These are phyloP conservation scores for Alexandromys fortis DNA, from an alignment of 2,113 vertebrate genomes.

Conservation along the genomic window DNA sequence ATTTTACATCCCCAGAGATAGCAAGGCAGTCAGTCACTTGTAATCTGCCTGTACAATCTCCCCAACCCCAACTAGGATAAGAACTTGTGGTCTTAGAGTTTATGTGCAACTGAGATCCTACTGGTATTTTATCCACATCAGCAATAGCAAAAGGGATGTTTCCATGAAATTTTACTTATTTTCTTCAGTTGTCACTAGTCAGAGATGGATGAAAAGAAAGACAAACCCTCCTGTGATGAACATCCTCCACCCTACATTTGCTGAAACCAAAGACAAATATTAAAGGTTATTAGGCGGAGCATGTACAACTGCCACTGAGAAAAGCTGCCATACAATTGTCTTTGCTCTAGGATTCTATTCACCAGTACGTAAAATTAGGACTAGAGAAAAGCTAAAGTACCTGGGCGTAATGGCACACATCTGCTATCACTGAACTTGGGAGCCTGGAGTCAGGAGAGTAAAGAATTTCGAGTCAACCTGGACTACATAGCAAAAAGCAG, in stretches of 20 bases:
- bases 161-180: not conserved
- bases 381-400: not conserved
- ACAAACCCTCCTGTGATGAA: not conserved
- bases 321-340: not conserved
- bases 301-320: not conserved
- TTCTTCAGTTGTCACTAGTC: not conserved
- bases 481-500: not conserved
- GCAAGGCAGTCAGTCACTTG: not conserved
- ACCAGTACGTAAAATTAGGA: not conserved
- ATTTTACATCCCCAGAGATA: not conserved
- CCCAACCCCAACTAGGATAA: not conserved
- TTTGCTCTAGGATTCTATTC: not conserved
- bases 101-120: not conserved
- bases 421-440: not conserved
- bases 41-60: not conserved
- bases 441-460: not conserved
- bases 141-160: not conserved
- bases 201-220: not conserved
- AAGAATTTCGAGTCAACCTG: not conserved
- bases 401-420: not conserved
- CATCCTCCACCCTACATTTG: not conserved
- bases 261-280: not conserved
- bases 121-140: not conserved
- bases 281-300: not conserved
- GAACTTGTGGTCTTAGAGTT: not conserved